Evolutionary conservation across 2,888 invertebrate genomes (phyloP).

Genomic region (Cistogaster globosa): DNA sequence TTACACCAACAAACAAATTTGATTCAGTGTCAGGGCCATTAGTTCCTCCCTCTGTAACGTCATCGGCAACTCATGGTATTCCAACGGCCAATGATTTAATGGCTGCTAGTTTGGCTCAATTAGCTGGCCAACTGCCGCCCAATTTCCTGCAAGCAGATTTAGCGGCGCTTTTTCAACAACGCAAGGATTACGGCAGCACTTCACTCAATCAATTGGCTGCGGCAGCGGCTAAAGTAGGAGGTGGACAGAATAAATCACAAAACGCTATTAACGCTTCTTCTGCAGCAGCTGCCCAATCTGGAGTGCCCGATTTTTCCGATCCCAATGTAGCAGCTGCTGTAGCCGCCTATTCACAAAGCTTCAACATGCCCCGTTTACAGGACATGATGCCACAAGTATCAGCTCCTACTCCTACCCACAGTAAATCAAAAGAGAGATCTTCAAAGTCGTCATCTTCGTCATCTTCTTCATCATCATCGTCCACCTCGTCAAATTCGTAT

Average conservation of each 20-base stretch:
- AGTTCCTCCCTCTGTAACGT: constrained; percentile 72
- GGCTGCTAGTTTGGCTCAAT: constrained; percentile 81
- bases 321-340: constrained; percentile 79
- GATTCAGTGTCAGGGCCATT: constrained; percentile 74
- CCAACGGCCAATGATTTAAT: constrained; percentile 82
- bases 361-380: constrained; percentile 77
- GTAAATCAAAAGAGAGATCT: constrained; percentile 79
- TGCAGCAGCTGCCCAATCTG: constrained; percentile 49
- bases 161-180: constrained; percentile 80
- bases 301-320: constrained; percentile 74
- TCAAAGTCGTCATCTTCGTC: constrained; percentile 79
- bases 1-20: constrained; percentile 82
- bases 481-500: constrained; percentile 80
- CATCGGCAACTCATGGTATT: constrained; percentile 59
- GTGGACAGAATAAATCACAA: constrained; percentile 76
- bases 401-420: constrained; percentile 57
- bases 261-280: constrained; percentile 55
- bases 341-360: constrained; percentile 79
- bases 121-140: constrained; percentile 81
- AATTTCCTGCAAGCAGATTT: constrained; percentile 81
- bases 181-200: constrained; percentile 81
- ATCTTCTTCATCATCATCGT: constrained; percentile 79
- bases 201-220: constrained; percentile 81
- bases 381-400: constrained; percentile 67
- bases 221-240: constrained; percentile 81